These are phyloP conservation scores for Drosophila gunungcola DNA, from an alignment of 1,140 invertebrate genomes.

Conservation along the genomic window DNA sequence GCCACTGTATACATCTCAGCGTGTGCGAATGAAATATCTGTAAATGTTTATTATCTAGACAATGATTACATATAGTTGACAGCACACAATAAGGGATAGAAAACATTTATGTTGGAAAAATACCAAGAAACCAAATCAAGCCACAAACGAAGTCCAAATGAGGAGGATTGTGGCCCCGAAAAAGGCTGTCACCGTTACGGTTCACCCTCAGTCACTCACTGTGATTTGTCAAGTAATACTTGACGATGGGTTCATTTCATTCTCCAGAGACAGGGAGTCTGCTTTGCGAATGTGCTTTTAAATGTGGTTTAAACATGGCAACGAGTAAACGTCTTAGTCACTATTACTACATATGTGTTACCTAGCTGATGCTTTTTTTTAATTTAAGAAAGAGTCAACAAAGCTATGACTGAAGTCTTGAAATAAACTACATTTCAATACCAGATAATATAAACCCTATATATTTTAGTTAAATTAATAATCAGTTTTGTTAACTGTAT, in stretches of 20 bases:
- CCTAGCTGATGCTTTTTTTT: no score
- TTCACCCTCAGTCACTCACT: constrained; percentile 2
- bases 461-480: no score
- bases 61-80: constrained; percentile 35
- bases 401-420: no score
- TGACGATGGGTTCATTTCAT: neutral
- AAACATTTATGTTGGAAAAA: neutral
- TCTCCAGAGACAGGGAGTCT: neutral
- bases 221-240: constrained; percentile 17
- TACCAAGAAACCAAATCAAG: constrained; percentile 21
- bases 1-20: constrained; percentile 16
- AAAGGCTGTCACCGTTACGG: no score
- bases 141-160: constrained; percentile 10
- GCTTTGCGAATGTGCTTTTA: no score
- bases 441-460: no score
- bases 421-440: no score
- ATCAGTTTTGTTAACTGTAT: no score
- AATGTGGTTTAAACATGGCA: no score
- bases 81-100: neutral
- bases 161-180: neutral
- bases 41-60: constrained; percentile 60
- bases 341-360: no score
- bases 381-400: no score
- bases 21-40: constrained; percentile 39
- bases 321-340: no score